Conservation (phyloP, 2,797 vertebrate genomes). For the Cygnus olor region DNA sequence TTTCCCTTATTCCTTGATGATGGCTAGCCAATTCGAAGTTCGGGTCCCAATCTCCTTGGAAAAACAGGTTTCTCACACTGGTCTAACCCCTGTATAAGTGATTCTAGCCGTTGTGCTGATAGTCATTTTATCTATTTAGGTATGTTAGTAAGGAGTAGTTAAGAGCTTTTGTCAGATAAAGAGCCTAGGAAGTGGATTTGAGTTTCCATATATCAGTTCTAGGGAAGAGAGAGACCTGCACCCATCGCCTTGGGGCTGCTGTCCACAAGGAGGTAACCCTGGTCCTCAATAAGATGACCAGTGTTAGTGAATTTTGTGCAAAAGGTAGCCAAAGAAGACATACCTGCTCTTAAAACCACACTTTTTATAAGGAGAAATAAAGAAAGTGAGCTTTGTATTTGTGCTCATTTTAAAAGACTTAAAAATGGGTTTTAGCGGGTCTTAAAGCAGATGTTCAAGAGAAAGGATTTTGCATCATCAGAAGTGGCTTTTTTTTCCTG, state of each 20-base stretch:
- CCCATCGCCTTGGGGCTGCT: background rate
- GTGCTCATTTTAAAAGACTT: background rate
- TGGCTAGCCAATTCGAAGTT: background rate
- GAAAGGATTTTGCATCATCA: background rate
- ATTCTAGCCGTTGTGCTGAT: background rate
- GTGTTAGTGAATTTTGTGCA: background rate
- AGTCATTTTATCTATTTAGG: background rate
- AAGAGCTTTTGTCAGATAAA: background rate
- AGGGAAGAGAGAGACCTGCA: background rate
- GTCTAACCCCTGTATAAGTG: background rate
- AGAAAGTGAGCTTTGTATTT: background rate
- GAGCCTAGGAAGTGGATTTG: background rate
- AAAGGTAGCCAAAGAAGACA: background rate
- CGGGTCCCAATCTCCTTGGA: background rate
- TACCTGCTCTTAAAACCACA: rapidly evolving
- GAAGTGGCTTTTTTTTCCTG: background rate
- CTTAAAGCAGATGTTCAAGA: background rate
- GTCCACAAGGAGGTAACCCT: background rate
- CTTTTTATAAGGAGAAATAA: background rate
- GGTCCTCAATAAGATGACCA: background rate
- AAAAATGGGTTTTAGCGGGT: background rate
- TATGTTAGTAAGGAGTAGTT: background rate
- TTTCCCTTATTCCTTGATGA: background rate
- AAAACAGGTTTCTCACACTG: background rate
- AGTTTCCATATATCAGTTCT: background rate